Conservation (phyloP, 53 echinoderm and acorn worm genomes). For the Antedon mediterranea region DNA sequence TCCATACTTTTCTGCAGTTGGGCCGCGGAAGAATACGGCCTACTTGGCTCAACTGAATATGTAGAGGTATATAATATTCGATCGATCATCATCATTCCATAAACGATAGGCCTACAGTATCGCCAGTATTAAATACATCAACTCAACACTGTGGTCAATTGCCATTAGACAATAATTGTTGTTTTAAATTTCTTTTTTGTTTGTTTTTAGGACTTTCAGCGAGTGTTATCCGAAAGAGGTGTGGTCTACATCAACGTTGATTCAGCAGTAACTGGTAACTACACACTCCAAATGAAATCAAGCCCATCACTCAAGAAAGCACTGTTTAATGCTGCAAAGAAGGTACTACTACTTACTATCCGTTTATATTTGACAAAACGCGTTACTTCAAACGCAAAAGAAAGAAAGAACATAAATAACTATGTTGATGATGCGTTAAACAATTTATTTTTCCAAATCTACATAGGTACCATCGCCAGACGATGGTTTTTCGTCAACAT, state of each 20-base stretch:
- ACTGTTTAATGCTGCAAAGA: conserved; percentile 29
- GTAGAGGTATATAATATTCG: conserved; percentile 45
- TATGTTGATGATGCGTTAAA: too few species aligned
- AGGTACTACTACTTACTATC: too few species aligned
- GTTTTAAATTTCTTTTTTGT: too few species aligned
- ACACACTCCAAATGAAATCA: conserved; percentile 17
- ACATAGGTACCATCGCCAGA: not conserved
- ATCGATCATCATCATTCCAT: too few species aligned
- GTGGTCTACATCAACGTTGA: conserved; percentile 45
- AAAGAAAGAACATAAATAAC: too few species aligned
- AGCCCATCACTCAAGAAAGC: conserved; percentile 27
- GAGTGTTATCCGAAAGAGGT: conserved; percentile 27
- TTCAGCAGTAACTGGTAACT: conserved; percentile 30
- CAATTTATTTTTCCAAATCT: too few species aligned
- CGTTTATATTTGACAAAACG: too few species aligned
- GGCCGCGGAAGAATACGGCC: conserved; percentile 45
- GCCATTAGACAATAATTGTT: too few species aligned
- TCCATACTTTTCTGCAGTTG: conserved; percentile 34
- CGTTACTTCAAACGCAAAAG: too few species aligned
- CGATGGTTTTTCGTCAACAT: not conserved
- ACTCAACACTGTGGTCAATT: too few species aligned
- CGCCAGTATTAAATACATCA: too few species aligned
- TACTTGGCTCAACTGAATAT: conserved; percentile 35
- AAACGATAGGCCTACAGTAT: too few species aligned
- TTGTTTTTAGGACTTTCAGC: conserved; percentile 26